A percentile compares a stretch with the other conserved stretches of the same genome.
These are phyloP conservation scores for Lycia hirtaria DNA, from an alignment of 2,888 invertebrate species.

Conservation along the genomic window DNA sequence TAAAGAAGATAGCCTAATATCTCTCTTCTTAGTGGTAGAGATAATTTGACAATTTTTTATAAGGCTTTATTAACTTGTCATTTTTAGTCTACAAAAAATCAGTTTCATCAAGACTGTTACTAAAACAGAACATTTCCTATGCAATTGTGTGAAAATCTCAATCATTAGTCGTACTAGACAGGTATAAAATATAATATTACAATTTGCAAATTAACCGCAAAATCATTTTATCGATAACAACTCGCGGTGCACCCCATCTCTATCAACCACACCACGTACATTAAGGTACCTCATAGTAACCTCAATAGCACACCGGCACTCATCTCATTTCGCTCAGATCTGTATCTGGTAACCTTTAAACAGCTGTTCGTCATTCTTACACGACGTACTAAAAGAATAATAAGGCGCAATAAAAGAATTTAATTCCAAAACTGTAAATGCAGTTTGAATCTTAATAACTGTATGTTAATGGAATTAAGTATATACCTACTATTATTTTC, in stretches of 20 bases:
- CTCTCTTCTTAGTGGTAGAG: no score
- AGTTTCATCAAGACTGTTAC: no score
- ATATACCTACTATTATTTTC: no score
- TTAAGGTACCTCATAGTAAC: constrained; percentile 55
- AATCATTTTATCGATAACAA: constrained; percentile 11
- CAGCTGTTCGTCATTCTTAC: constrained; percentile 41
- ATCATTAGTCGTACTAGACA: no score
- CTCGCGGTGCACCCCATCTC: not conserved
- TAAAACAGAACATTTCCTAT: no score
- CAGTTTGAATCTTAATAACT: constrained; percentile 4
- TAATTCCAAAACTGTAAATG: constrained; percentile 7
- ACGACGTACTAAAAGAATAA: constrained; percentile 9
- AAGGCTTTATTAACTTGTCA: no score
- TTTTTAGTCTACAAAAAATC: no score
- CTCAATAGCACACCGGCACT: constrained; percentile 52
- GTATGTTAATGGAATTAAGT: no score
- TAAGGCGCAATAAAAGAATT: constrained; percentile 21
- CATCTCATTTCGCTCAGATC: constrained; percentile 60
- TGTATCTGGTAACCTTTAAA: constrained; percentile 57
- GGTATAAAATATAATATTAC: no score
- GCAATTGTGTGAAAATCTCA: no score
- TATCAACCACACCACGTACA: constrained; percentile 25
- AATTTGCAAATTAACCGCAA: not conserved
- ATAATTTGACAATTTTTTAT: no score
- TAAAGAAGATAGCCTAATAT: no score